Percentiles rank a stretch among this genome's conserved stretches.
These are phyloP conservation scores for Ateles fusciceps DNA, from an alignment of 2,797 vertebrate species.

Conservation along the genomic window DNA sequence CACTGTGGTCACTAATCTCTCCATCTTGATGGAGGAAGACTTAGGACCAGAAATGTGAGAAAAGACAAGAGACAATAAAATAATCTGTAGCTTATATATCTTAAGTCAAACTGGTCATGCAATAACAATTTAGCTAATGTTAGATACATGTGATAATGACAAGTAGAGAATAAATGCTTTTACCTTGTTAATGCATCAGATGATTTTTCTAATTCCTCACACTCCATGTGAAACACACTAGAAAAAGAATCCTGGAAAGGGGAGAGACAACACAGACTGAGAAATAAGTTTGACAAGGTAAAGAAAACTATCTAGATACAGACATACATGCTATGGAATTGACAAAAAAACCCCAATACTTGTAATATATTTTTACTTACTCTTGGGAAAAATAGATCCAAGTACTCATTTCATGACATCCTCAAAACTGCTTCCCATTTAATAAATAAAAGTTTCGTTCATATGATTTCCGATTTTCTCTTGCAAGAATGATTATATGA, in stretches of 20 bases:
- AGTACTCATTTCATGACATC: background rate
- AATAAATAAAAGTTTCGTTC: background rate
- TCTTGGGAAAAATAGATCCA: background rate
- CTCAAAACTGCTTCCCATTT: background rate
- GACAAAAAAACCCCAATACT: background rate
- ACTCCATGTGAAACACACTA: slow-evolving; percentile 97
- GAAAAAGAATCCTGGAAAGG: slow-evolving; percentile 94
- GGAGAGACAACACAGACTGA: background rate
- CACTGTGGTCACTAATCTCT: background rate
- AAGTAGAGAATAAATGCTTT: slow-evolving; percentile 54
- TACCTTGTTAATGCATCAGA: slow-evolving; percentile 90
- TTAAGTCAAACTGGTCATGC: background rate
- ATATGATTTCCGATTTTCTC: background rate
- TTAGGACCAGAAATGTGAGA: background rate
- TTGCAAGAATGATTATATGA: background rate
- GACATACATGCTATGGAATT: rapidly evolving
- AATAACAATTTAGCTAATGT: background rate
- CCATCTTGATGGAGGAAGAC: background rate
- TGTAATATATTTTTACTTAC: background rate
- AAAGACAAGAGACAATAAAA: background rate
- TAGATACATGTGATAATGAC: background rate
- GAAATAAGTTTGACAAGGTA: background rate
- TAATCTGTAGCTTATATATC: background rate
- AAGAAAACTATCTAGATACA: background rate
- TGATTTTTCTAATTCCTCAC: slow-evolving; percentile 88